Percentiles rank a stretch among this genome's conserved stretches.
phyloP scores from a whole-genome alignment of 2,797 vertebrate species.

The Peromyscus aztecus region DNA sequence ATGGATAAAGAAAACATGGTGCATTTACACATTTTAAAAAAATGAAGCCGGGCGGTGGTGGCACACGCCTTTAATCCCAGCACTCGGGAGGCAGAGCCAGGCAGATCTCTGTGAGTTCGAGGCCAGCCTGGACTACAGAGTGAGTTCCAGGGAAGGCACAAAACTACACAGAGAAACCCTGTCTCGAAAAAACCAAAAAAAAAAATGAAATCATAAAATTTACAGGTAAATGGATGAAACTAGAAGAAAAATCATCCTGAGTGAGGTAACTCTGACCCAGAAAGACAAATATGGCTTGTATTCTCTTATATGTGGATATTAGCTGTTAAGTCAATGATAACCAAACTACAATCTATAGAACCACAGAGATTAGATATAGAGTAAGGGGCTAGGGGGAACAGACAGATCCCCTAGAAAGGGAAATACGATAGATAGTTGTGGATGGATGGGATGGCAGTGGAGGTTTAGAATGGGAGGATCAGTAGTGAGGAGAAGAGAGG shows the following conservation, averaged over 20 bases:
- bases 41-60: not conserved
- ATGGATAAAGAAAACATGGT: not conserved
- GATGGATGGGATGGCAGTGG: not conserved
- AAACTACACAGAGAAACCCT: no score
- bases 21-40: not conserved
- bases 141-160: no score
- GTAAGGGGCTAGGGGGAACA: not conserved
- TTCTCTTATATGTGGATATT: not conserved
- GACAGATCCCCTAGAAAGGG: not conserved
- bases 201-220: not conserved
- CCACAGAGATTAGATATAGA: not conserved
- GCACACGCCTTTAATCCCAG: no score
- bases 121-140: no score
- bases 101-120: no score
- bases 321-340: not conserved
- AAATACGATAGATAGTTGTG: not conserved
- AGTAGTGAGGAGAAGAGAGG: not conserved
- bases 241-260: not conserved
- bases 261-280: not conserved
- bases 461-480: not conserved
- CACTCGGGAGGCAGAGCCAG: no score
- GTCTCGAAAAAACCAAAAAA: no score
- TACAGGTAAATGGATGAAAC: not conserved
- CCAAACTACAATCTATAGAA: not conserved
- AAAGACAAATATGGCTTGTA: not conserved